A percentile compares a stretch with the other conserved stretches of the same genome.
Conservation (phyloP, 1,140 invertebrate species). For the Hyphantria cunea region DNA sequence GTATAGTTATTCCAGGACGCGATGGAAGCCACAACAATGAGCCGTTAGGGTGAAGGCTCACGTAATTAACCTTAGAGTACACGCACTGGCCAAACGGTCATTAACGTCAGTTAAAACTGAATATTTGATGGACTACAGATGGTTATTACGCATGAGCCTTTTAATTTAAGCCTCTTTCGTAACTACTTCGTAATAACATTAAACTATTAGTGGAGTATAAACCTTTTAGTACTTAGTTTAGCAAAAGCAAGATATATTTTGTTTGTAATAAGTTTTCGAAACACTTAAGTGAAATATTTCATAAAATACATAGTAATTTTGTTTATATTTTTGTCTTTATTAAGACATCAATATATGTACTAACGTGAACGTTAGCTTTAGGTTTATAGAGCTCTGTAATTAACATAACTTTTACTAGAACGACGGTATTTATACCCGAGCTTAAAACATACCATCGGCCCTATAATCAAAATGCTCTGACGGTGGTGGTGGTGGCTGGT, state of each 20-base stretch:
- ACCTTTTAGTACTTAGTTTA: background rate
- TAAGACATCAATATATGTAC: too few species aligned
- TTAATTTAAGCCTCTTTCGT: background rate
- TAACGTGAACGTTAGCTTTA: too few species aligned
- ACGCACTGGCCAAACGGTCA: slow-evolving; percentile 9
- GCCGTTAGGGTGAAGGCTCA: slow-evolving; percentile 33
- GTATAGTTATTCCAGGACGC: slow-evolving; percentile 43
- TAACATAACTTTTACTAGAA: too few species aligned
- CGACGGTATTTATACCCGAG: too few species aligned
- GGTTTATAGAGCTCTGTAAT: too few species aligned
- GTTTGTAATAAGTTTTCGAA: too few species aligned
- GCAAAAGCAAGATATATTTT: background rate
- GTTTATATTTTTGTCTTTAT: too few species aligned
- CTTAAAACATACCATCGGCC: too few species aligned
- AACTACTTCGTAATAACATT: background rate
- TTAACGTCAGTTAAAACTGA: slow-evolving; percentile 32
- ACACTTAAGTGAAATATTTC: too few species aligned
- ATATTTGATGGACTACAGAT: slow-evolving; percentile 19
- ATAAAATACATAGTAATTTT: too few species aligned
- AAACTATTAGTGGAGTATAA: background rate
- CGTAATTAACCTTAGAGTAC: slow-evolving; percentile 42
- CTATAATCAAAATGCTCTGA: too few species aligned
- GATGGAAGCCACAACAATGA: slow-evolving; percentile 42
- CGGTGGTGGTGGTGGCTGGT: too few species aligned
- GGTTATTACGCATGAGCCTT: slow-evolving; percentile 4